These are phyloP conservation scores for Pinctada fucata DNA, from an alignment of 2,888 invertebrate species.

Conservation along the genomic window DNA sequence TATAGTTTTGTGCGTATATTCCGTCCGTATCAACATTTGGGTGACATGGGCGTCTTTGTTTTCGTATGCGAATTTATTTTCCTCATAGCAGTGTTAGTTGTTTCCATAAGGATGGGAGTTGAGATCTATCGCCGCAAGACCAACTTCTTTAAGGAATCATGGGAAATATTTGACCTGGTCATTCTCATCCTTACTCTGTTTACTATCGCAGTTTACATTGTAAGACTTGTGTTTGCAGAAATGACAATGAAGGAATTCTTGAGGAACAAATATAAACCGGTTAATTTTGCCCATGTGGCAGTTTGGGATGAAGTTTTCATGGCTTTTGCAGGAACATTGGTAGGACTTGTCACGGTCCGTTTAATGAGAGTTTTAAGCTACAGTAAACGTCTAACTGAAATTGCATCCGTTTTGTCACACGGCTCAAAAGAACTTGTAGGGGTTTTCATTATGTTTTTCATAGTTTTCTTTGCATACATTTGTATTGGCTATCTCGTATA, in stretches of 20 bases:
- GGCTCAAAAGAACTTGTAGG: slow-evolving; percentile 54
- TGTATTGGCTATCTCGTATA: slow-evolving; percentile 56
- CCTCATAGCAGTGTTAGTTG: slow-evolving; percentile 44
- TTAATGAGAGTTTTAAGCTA: slow-evolving; percentile 60
- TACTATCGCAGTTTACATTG: slow-evolving; percentile 50
- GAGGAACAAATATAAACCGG: slow-evolving; percentile 55
- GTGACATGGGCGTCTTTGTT: slow-evolving; percentile 52
- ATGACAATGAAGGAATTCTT: slow-evolving; percentile 47
- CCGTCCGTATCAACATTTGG: slow-evolving; percentile 53
- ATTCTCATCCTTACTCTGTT: slow-evolving; percentile 46
- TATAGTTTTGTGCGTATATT: slow-evolving; percentile 52
- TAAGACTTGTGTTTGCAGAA: slow-evolving; percentile 45
- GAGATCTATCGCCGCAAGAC: slow-evolving; percentile 43
- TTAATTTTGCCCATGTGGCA: slow-evolving; percentile 63
- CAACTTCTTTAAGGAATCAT: slow-evolving; percentile 49
- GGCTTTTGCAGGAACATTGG: slow-evolving; percentile 50
- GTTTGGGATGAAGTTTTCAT: slow-evolving; percentile 60
- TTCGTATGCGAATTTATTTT: slow-evolving; percentile 55
- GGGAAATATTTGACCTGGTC: slow-evolving; percentile 57
- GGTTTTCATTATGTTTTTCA: slow-evolving; percentile 54
- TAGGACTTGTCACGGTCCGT: slow-evolving; percentile 57
- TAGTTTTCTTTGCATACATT: slow-evolving; percentile 53
- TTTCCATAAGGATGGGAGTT: slow-evolving; percentile 41
- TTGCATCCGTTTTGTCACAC: slow-evolving; percentile 51
- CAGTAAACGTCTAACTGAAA: slow-evolving; percentile 50